Conservation (phyloP, 2,113 vertebrate species). For the Lagopus muta region DNA sequence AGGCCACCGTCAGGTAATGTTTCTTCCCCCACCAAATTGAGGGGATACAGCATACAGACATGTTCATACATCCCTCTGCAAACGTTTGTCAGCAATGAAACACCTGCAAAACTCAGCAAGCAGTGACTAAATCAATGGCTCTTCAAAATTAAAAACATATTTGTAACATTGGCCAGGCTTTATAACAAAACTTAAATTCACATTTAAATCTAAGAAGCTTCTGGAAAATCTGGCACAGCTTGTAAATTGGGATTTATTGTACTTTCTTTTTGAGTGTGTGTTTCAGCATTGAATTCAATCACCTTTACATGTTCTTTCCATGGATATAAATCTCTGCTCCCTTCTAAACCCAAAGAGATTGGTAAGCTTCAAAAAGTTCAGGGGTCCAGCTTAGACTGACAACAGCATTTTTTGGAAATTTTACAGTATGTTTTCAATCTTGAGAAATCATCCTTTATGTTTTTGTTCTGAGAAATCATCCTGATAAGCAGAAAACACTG, state of each 20-base stretch:
- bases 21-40: not conserved
- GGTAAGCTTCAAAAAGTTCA: not conserved
- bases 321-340: not conserved
- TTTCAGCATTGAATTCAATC: not conserved
- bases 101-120: not conserved
- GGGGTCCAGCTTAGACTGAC: fast-evolving
- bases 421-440: not conserved
- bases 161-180: not conserved
- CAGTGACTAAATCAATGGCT: not conserved
- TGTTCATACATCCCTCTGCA: not conserved
- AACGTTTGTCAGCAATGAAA: not conserved
- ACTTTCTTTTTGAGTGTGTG: not conserved
- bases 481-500: not conserved
- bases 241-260: not conserved
- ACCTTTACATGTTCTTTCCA: not conserved
- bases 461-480: not conserved
- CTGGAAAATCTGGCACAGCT: not conserved
- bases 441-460: not conserved
- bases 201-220: not conserved
- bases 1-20: not conserved
- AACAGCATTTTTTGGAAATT: not conserved
- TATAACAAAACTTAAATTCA: not conserved
- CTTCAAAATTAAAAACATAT: not conserved
- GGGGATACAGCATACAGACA: not conserved
- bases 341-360: not conserved